Evolutionary conservation across 1,140 invertebrate genomes (phyloP).

Genomic region (Periplaneta americana): DNA sequence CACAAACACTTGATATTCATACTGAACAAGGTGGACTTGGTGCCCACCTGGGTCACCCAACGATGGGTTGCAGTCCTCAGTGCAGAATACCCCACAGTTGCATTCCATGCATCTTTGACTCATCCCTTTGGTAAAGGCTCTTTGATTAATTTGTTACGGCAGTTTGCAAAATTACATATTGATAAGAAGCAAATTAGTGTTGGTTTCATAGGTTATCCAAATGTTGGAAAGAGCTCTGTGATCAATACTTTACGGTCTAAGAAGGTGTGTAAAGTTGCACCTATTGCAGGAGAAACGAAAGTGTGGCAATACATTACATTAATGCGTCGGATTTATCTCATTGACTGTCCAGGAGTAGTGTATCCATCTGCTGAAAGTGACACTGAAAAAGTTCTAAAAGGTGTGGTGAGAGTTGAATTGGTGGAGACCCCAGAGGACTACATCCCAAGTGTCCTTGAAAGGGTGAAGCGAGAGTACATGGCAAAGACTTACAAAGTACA

Average conservation of each 20-base stretch:
- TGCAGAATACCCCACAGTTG: constrained; percentile 93
- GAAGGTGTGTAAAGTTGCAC: constrained; percentile 97
- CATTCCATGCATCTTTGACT: constrained; percentile 95
- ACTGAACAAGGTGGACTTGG: constrained; percentile 92
- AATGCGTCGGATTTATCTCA: constrained; percentile 95
- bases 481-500: constrained; percentile 86
- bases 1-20: constrained; percentile 95
- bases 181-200: constrained; percentile 99
- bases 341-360: constrained; percentile 98
- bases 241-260: constrained; percentile 94
- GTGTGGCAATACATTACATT: constrained; percentile 99
- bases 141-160: constrained; percentile 91
- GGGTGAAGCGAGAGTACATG: constrained; percentile 88
- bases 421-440: constrained; percentile 94
- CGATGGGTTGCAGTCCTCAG: constrained; percentile 92
- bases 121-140: constrained; percentile 99
- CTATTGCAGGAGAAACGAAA: constrained; percentile 99
- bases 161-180: constrained; percentile 92
- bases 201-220: constrained; percentile 98
- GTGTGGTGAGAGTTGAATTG: constrained; percentile 92
- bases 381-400: constrained; percentile 94
- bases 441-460: constrained; percentile 75
- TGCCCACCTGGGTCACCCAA: constrained; percentile 96
- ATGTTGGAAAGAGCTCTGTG: constrained; percentile 97
- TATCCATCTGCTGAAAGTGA: constrained; percentile 89